phyloP scores from a whole-genome alignment of 1,140 invertebrate species.

The Gonatopus flavifemur region DNA sequence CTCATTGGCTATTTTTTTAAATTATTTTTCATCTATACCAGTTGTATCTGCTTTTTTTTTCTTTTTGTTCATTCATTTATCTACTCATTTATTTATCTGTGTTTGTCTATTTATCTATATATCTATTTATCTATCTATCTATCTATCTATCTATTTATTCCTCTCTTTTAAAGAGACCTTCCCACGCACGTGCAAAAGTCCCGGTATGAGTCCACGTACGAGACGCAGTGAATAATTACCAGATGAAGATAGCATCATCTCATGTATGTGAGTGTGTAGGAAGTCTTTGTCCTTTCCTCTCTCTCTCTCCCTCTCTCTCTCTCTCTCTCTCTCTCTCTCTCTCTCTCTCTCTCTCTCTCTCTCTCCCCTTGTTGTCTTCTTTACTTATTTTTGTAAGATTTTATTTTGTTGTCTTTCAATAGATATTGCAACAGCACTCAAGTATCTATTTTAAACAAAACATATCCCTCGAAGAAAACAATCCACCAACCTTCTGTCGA shows the following conservation, averaged over 20 bases:
- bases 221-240: conserved; percentile 47
- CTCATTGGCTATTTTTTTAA: neutral
- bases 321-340: conserved; percentile 1
- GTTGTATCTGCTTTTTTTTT: conserved; percentile 32
- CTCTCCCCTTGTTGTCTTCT: neutral
- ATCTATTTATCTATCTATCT: too few relatives aligned
- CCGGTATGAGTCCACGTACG: conserved; percentile 32
- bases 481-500: too few relatives aligned
- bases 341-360: conserved; percentile 5
- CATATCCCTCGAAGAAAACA: too few relatives aligned
- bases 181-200: conserved; percentile 46
- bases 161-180: conserved; percentile 46
- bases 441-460: conserved; percentile 18
- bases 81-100: conserved; percentile 39
- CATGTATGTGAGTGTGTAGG: conserved; percentile 44
- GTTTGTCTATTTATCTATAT: too few relatives aligned
- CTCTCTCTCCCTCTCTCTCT: neutral
- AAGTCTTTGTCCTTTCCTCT: conserved; percentile 24
- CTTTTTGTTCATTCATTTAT: conserved; percentile 31
- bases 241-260: conserved; percentile 49
- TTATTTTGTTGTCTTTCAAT: neutral
- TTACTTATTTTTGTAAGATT: too few relatives aligned
- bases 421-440: conserved; percentile 30
- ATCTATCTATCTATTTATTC: conserved; percentile 28
- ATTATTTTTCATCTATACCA: too few relatives aligned